Conservation (phyloP, 64 coral and sea anemone species). For the Porites lutea region DNA sequence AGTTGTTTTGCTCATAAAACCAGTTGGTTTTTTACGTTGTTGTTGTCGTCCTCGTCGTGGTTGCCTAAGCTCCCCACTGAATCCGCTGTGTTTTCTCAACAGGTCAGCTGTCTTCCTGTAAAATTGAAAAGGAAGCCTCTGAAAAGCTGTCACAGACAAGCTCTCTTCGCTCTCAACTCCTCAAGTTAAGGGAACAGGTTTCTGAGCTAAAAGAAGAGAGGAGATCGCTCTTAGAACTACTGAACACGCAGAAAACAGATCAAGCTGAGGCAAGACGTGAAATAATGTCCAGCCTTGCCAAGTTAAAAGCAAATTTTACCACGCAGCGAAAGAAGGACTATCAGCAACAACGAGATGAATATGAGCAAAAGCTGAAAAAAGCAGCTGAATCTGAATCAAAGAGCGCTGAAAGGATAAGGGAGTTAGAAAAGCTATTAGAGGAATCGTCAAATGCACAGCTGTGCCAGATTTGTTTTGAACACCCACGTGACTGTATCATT, state of each 20-base stretch:
- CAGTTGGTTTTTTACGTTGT: too few relatives aligned
- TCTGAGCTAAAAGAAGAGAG: constrained; percentile 10
- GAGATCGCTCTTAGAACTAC: not conserved
- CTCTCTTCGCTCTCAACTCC: constrained; percentile 2
- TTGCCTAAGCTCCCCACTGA: too few relatives aligned
- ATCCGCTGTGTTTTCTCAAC: not conserved
- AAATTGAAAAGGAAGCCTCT: constrained; percentile 8
- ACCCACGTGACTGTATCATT: constrained; percentile 68
- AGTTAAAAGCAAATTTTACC: not conserved
- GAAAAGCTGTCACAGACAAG: not conserved
- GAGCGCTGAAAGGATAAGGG: not conserved
- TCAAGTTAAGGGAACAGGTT: not conserved
- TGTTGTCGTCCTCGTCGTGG: too few relatives aligned
- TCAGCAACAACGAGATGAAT: not conserved
- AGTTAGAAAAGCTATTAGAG: constrained; percentile 50
- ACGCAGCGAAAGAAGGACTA: not conserved
- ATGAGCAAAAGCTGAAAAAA: constrained; percentile 16
- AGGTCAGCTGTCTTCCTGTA: not conserved
- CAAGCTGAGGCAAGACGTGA: not conserved
- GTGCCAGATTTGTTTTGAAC: constrained; percentile 90
- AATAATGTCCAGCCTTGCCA: not conserved
- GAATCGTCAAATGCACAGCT: not conserved
- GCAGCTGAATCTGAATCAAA: not conserved
- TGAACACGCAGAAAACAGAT: not conserved
- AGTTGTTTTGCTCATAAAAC: too few relatives aligned